phyloP scores from a whole-genome alignment of 2,888 invertebrate species.

The Netelia melanura region DNA sequence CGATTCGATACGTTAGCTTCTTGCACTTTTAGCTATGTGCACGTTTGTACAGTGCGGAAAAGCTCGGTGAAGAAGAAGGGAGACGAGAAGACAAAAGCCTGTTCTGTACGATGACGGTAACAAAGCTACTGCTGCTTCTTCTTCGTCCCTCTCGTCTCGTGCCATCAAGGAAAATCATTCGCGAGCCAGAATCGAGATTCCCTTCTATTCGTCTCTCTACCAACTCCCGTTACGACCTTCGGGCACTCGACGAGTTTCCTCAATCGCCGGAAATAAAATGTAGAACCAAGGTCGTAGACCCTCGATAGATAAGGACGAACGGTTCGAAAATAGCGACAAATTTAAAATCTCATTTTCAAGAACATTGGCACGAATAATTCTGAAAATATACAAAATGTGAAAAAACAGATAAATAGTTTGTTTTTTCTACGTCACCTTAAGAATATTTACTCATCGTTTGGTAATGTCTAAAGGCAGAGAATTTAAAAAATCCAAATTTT shows the following conservation, averaged over 20 bases:
- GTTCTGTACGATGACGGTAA: slow-evolving; percentile 47
- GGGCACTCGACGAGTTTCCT: slow-evolving; percentile 8
- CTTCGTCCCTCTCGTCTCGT: not conserved
- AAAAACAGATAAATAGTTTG: too few species aligned
- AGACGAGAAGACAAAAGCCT: slow-evolving; percentile 58
- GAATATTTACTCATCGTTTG: too few species aligned
- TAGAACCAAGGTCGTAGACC: slow-evolving; percentile 42
- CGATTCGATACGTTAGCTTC: too few species aligned
- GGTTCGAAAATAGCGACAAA: not conserved
- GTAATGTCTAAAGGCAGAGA: too few species aligned
- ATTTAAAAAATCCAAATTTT: too few species aligned
- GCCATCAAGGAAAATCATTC: slow-evolving; percentile 50
- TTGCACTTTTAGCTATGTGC: not conserved
- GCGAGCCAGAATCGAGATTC: slow-evolving; percentile 50
- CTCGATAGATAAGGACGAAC: too few species aligned
- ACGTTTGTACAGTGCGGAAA: slow-evolving; percentile 29
- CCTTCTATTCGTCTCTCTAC: slow-evolving; percentile 11
- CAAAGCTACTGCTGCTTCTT: slow-evolving; percentile 24
- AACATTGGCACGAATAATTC: too few species aligned
- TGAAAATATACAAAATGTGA: too few species aligned
- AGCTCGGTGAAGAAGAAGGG: not conserved
- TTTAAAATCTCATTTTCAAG: not conserved
- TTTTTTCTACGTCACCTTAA: too few species aligned
- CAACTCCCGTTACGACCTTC: slow-evolving; percentile 25
- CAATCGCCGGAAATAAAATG: slow-evolving; percentile 59